Percentiles rank a stretch among this genome's conserved stretches.
These are phyloP conservation scores for Caenorhabditis sp. DNA, from an alignment of 2,888 invertebrate genomes.

Conservation along the genomic window DNA sequence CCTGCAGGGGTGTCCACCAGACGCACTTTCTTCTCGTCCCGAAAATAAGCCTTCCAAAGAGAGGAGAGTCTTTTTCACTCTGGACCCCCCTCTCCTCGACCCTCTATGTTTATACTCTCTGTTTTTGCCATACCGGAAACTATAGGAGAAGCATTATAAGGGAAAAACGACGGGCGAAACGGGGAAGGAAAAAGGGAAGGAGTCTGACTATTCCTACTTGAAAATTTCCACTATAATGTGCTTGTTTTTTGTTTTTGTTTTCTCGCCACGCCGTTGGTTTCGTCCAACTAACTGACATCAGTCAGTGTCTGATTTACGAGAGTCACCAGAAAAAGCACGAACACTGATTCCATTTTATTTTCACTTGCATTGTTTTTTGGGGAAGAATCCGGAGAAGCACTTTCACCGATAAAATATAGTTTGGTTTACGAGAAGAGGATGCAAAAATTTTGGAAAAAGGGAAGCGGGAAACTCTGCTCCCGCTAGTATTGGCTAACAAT, in stretches of 20 bases:
- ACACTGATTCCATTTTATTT: too few species aligned
- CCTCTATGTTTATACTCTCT: slow-evolving; percentile 23
- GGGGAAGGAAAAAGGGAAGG: slow-evolving; percentile 5
- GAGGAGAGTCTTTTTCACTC: slow-evolving; percentile 18
- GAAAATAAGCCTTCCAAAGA: slow-evolving; percentile 34
- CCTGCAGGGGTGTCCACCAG: slow-evolving; percentile 11
- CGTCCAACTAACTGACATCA: slow-evolving; percentile 43
- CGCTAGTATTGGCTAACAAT: background rate
- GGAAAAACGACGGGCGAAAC: slow-evolving; percentile 9
- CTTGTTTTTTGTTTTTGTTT: slow-evolving; percentile 52
- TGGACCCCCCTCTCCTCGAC: slow-evolving; percentile 2
- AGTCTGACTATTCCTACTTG: slow-evolving; percentile 45
- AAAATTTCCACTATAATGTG: slow-evolving; percentile 49
- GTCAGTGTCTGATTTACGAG: slow-evolving; percentile 50
- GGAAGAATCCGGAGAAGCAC: too few species aligned
- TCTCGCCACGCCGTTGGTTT: slow-evolving; percentile 6
- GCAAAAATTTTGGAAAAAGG: background rate
- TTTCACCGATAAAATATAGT: too few species aligned
- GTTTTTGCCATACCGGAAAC: slow-evolving; percentile 38
- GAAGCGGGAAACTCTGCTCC: background rate
- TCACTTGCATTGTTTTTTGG: too few species aligned
- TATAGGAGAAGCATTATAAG: slow-evolving; percentile 23
- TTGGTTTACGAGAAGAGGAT: too few species aligned
- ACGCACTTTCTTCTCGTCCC: slow-evolving; percentile 29
- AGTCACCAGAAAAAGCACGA: slow-evolving; percentile 28